Evolutionary conservation across 2,113 vertebrate species (phyloP), one percentile per base, ranked within the genome.

Genomic region (Dasyornis broadbenti): DNA sequence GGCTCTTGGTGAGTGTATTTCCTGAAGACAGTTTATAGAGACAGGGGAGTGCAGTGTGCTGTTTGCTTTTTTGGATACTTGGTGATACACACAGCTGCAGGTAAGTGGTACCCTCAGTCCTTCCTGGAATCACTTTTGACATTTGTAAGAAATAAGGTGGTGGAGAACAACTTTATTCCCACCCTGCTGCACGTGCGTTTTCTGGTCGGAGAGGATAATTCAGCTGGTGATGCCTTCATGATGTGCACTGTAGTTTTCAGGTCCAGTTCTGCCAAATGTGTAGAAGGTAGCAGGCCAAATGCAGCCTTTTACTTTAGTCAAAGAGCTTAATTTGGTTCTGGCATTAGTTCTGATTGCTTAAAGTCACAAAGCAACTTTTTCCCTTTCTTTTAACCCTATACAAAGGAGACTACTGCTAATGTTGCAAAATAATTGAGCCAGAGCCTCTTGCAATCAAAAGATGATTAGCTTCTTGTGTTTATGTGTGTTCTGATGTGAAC

Each of bases 381-480:
- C 21, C 33, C 40, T 84, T 95, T 94, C 63, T 89, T 92, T 94
- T 88, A 96, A 86, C 50, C 59, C 84, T 73, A 87, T 81, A 77
- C 86, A 90, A 95, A 94, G 77, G 79, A 89, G 39, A 39, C 81
- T 89, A 77, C 76, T 44, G 71, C 24, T 37, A 56, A 37, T 75
- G 70, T 66, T 94, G 92, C 84, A 84, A 81, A 95, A 95, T 75
- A 91, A 97, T 92, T 78, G 93, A 96, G 94, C 61, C 71, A 86
- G 79, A 96, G 89, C 40, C 86, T 90, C 60, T 90, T 86, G 94
- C 94, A 92, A 96, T 94, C 64, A 89, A 80, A 88, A 47, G 61
- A 85, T 88, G 63, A 94, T 95, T 91, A 91, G 90, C 93, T 54
- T 21, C 61, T 94, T 71, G 83, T 83, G 93, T 92, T 89, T 79